Percentiles rank a stretch among this genome's conserved stretches.
Evolutionary conservation across 2,797 vertebrate species (phyloP).

Genomic region (Mycteria americana): DNA sequence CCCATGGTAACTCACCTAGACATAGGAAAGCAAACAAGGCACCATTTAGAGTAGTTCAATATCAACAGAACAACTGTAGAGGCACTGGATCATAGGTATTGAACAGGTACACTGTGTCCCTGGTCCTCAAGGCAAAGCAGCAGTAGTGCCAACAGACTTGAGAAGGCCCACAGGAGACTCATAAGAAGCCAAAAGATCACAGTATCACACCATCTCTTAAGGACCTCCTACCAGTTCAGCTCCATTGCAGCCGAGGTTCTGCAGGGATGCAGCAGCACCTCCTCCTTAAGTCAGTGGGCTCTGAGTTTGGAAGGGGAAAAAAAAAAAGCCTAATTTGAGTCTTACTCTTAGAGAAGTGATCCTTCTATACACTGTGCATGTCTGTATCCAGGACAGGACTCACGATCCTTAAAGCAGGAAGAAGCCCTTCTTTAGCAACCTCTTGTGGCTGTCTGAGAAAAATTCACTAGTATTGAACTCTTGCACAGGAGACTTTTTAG

Average conservation of each 20-base stretch:
- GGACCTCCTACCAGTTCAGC: background rate
- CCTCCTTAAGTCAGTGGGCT: background rate
- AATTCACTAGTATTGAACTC: background rate
- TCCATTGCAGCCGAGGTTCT: background rate
- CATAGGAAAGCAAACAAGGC: background rate
- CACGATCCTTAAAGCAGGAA: background rate
- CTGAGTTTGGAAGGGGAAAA: background rate
- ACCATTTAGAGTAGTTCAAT: background rate
- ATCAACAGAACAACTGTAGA: background rate
- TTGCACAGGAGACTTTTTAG: background rate
- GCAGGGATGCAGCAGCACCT: background rate
- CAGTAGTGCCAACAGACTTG: background rate
- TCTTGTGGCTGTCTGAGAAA: background rate
- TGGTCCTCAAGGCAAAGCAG: background rate
- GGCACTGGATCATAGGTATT: background rate
- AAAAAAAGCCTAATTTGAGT: background rate
- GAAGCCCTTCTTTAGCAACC: background rate
- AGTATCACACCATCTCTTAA: background rate
- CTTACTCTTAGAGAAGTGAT: background rate
- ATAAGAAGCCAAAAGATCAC: background rate
- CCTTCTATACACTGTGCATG: background rate
- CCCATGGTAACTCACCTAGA: background rate
- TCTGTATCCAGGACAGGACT: background rate
- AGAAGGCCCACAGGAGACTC: background rate
- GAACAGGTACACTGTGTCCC: background rate